phyloP scores from a whole-genome alignment of 1,140 invertebrate genomes.

The Drosophila obscura region DNA sequence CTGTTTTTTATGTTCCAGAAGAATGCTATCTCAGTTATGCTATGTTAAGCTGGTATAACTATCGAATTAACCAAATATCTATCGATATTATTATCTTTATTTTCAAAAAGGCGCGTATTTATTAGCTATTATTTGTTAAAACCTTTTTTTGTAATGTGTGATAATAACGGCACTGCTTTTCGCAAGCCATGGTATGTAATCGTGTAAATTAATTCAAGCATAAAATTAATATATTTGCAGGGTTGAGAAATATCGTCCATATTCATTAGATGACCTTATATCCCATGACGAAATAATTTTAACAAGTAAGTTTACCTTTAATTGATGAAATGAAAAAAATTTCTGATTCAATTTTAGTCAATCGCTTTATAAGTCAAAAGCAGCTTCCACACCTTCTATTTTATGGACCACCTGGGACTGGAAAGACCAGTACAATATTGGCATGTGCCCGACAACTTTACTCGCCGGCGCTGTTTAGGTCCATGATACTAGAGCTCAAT shows the following conservation, averaged over 20 bases:
- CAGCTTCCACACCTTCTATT: constrained; percentile 98
- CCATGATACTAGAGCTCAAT: constrained; percentile 95
- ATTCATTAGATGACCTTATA: constrained; percentile 94
- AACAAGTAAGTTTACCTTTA: constrained; percentile 90
- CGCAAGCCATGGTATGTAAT: constrained; percentile 71
- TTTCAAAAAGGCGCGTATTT: too few species aligned
- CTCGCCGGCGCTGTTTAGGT: constrained; percentile 88
- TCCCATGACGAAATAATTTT: constrained; percentile 98
- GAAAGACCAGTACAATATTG: constrained; percentile 99
- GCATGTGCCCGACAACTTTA: constrained; percentile 98
- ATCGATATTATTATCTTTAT: too few species aligned
- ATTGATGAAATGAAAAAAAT: not conserved
- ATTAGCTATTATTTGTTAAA: not conserved
- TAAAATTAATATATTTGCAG: constrained; percentile 85
- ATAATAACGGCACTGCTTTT: constrained; percentile 50
- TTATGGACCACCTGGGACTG: constrained; percentile 99
- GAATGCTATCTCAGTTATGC: too few species aligned
- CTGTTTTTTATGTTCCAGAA: too few species aligned
- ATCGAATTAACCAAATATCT: too few species aligned
- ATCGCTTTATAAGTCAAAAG: constrained; percentile 95
- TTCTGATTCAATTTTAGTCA: constrained; percentile 87
- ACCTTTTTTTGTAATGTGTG: constrained; percentile 42
- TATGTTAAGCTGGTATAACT: too few species aligned
- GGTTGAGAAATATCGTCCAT: constrained; percentile 99
- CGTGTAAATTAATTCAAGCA: not conserved